Evolutionary conservation across 2,797 vertebrate genomes (phyloP).

Genomic region (Coregonus suidteri): DNA sequence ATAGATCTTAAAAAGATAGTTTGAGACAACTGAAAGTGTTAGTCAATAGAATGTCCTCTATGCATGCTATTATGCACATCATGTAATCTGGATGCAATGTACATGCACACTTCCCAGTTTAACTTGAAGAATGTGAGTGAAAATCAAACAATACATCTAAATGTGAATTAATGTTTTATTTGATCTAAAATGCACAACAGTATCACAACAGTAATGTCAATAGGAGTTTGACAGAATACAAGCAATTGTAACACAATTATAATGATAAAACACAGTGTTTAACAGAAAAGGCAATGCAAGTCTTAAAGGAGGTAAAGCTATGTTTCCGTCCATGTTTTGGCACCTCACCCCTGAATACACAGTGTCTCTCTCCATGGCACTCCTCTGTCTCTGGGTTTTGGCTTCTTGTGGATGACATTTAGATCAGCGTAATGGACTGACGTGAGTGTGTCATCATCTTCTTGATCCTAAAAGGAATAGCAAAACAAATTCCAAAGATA

Average conservation of each 20-base stretch:
- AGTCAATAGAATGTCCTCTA: too few relatives aligned
- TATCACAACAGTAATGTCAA: background rate
- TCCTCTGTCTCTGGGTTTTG: background rate
- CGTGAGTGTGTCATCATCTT: background rate
- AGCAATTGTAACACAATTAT: background rate
- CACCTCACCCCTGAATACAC: background rate
- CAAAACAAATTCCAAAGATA: too few relatives aligned
- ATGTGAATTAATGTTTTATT: too few relatives aligned
- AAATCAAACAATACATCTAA: too few relatives aligned
- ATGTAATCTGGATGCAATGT: too few relatives aligned
- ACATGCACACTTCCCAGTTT: too few relatives aligned
- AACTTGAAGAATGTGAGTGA: too few relatives aligned
- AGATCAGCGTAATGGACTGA: background rate
- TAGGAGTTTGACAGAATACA: background rate
- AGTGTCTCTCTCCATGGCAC: too few relatives aligned
- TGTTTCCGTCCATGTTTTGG: background rate
- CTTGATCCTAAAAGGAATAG: conserved; percentile 25
- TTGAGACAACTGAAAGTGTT: background rate
- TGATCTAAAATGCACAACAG: too few relatives aligned
- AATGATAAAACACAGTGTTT: too few relatives aligned
- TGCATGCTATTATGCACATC: too few relatives aligned
- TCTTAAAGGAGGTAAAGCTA: background rate
- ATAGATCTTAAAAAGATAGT: background rate
- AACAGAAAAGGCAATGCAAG: background rate
- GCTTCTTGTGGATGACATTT: background rate